Percentiles rank a stretch among this genome's conserved stretches.
Evolutionary conservation across 2,888 invertebrate species (phyloP).

Genomic region (Epiperipatus broadwayi): DNA sequence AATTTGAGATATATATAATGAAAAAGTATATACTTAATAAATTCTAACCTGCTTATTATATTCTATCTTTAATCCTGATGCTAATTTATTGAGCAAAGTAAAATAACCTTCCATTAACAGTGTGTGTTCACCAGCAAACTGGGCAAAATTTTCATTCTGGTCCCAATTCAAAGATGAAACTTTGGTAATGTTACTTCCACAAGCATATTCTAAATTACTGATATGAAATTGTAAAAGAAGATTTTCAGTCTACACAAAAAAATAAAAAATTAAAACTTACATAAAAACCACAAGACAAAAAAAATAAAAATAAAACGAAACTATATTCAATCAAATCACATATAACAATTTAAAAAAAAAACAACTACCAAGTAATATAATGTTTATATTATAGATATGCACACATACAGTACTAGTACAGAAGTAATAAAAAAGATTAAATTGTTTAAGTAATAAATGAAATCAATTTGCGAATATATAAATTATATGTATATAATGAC

Average conservation of each 20-base stretch:
- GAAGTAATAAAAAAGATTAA: too few relatives aligned
- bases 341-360: neutral
- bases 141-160: conserved; percentile 32
- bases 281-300: neutral
- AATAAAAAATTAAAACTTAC: neutral
- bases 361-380: neutral
- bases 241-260: conserved; percentile 25
- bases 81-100: conserved; percentile 23
- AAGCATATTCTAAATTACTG: conserved; percentile 32
- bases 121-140: conserved; percentile 31
- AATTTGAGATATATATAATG: too few relatives aligned
- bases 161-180: conserved; percentile 32
- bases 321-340: neutral
- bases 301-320: neutral
- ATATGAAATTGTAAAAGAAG: conserved; percentile 30
- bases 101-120: conserved; percentile 27
- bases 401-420: too few relatives aligned
- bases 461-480: too few relatives aligned
- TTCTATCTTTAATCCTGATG: conserved; percentile 26
- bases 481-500: too few relatives aligned
- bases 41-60: conserved; percentile 24
- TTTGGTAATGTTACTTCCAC: conserved; percentile 27
- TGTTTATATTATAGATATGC: too few relatives aligned
- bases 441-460: too few relatives aligned
- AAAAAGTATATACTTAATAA: too few relatives aligned